A percentile compares a stretch with the other conserved stretches of the same genome.
These are phyloP conservation scores for Thymelicus acteon DNA, from an alignment of 2,888 invertebrate species.

Conservation along the genomic window DNA sequence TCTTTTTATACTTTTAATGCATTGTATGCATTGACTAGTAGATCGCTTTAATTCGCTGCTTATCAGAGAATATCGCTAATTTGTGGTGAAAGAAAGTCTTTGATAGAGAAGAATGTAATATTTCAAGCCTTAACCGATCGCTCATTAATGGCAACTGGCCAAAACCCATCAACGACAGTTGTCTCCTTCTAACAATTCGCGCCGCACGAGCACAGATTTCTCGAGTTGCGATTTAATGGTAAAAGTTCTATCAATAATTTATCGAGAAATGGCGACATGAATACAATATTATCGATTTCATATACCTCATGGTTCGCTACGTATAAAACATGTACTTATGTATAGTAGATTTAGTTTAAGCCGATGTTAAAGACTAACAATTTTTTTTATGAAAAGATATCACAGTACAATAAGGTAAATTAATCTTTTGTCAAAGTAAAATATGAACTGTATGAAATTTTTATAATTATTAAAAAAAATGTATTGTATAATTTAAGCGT, in stretches of 20 bases:
- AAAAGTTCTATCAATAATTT: constrained; percentile 36
- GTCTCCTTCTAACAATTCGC: constrained; percentile 22
- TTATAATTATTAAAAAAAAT: no score
- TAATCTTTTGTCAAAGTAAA: no score
- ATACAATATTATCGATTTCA: constrained; percentile 24
- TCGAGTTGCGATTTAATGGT: constrained; percentile 29
- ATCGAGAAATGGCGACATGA: constrained; percentile 31
- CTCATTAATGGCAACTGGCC: constrained; percentile 24
- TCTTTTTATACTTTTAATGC: no score
- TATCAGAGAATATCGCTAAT: neutral
- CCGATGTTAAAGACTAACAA: no score
- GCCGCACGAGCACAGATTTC: constrained; percentile 9
- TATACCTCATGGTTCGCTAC: constrained; percentile 6
- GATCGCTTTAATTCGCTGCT: neutral
- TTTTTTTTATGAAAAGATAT: no score
- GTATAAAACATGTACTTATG: neutral
- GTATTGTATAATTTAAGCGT: no score
- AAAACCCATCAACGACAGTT: constrained; percentile 14
- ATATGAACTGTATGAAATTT: no score
- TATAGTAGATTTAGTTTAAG: no score
- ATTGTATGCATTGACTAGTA: no score
- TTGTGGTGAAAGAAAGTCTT: constrained; percentile 11
- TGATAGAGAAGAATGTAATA: constrained; percentile 6
- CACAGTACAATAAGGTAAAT: no score
- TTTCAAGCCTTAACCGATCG: constrained; percentile 10